Conservation (phyloP, 2,888 invertebrate genomes). For the Stenodera caucasica region DNA sequence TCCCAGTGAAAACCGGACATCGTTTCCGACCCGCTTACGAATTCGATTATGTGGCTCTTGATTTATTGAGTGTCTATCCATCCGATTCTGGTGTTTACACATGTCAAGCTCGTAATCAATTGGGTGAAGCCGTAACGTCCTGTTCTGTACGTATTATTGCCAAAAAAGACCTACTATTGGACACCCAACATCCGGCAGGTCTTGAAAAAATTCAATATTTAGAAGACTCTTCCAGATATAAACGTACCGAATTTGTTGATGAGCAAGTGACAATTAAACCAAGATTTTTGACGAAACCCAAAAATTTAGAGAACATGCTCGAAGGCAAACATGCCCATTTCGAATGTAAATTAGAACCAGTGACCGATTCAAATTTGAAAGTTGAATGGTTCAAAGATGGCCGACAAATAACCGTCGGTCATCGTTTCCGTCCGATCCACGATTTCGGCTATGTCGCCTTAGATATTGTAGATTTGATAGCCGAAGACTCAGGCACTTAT, state of each 20-base stretch:
- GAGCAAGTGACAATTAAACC: constrained; percentile 83
- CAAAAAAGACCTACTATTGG: constrained; percentile 83
- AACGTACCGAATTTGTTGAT: constrained; percentile 78
- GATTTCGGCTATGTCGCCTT: constrained; percentile 98
- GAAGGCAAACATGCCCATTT: constrained; percentile 96
- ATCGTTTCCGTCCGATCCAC: constrained; percentile 94
- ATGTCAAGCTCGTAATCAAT: constrained; percentile 90
- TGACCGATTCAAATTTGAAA: constrained; percentile 93
- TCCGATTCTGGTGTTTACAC: constrained; percentile 96
- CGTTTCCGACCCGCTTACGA: constrained; percentile 95
- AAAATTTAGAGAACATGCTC: constrained; percentile 79
- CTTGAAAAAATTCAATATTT: constrained; percentile 90
- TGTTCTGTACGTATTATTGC: constrained; percentile 88
- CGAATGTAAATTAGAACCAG: constrained; percentile 95
- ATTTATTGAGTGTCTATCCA: constrained; percentile 95
- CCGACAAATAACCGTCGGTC: constrained; percentile 89
- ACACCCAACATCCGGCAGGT: constrained; percentile 88
- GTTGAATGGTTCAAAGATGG: constrained; percentile 98
- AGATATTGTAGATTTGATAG: constrained; percentile 93
- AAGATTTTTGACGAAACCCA: constrained; percentile 83
- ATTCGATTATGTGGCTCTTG: constrained; percentile 96
- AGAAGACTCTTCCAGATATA: constrained; percentile 84
- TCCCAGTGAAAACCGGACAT: constrained; percentile 88
- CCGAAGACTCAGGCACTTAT: constrained; percentile 93
- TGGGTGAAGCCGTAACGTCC: constrained; percentile 93